phyloP scores from a whole-genome alignment of 2,888 invertebrate genomes.

The Paralinhomoeus sp. region DNA sequence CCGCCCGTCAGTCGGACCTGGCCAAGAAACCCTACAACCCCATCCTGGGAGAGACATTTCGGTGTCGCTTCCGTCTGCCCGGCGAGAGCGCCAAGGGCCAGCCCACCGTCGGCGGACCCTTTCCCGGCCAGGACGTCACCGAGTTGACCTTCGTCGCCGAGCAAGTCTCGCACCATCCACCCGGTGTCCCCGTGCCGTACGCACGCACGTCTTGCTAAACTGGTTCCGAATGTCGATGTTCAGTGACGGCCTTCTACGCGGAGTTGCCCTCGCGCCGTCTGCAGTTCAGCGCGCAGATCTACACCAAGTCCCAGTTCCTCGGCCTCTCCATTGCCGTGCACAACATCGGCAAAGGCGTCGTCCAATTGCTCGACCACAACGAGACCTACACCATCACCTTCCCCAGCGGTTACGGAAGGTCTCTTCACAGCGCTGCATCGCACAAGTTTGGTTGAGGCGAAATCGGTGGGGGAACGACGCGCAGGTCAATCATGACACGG shows the following conservation, averaged over 20 bases:
- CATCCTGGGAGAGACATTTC: constrained; percentile 81
- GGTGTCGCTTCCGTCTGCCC: constrained; percentile 50
- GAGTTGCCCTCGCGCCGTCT: constrained; percentile 75
- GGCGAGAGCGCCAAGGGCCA: background rate
- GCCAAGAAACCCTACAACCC: constrained; percentile 99
- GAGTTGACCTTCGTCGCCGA: constrained; percentile 85
- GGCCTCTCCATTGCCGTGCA: constrained; percentile 60
- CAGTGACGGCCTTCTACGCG: constrained; percentile 93
- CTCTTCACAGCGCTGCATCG: too few relatives aligned
- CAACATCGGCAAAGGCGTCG: constrained; percentile 77
- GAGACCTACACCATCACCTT: constrained; percentile 89
- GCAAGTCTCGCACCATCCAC: constrained; percentile 97
- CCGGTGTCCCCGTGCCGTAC: constrained; percentile 37
- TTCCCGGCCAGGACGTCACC: constrained; percentile 65
- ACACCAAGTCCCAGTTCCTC: constrained; percentile 97
- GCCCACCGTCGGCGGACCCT: too few relatives aligned
- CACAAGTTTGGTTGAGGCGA: background rate
- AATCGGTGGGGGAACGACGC: too few relatives aligned
- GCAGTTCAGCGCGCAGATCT: constrained; percentile 78
- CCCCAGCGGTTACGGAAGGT: constrained; percentile 75
- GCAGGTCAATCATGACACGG: constrained; percentile 69
- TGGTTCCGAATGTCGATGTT: background rate
- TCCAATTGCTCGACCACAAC: constrained; percentile 64
- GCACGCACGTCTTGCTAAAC: too few relatives aligned
- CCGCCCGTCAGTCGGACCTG: constrained; percentile 80